Base-by-base conservation (phyloP, 2,797 vertebrate species). In the Pagetopsis macropterus region DNA sequence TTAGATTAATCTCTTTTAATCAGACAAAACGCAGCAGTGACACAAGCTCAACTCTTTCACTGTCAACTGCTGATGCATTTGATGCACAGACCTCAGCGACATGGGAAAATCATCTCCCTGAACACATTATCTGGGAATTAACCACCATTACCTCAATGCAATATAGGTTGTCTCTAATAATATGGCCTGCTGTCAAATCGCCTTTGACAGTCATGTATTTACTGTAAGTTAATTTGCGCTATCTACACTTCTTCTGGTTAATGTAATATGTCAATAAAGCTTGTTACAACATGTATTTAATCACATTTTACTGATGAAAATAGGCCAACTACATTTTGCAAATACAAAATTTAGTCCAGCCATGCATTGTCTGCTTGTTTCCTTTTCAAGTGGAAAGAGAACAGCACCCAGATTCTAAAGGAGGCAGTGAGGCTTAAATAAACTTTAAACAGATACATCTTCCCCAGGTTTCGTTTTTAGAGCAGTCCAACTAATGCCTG, bases 1-100 rank as follows among this genome's bases (percentile, higher is more conserved):
- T 92, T 88, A 83, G 82, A 90, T 79, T 72, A 81, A 91, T 88
- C 77, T 88, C 76, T 84, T 88, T 87, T 87, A 90, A 92, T 91
- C 79, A 91, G 74, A 85, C 81, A 72, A 87, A 88, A 54, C 16
- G n/a, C 55, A 67, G 72, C 59, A 64, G 69, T 69, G 73, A 73
- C 70, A 82, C 57, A 59, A 59, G 66, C 69, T 69, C 51, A 57
- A 65, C 61, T 82, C 44, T 73, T 75, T 78, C 43, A n/a, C 74
- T 50, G 67, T 82, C 74, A 73, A 61, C 46, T 65, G 63, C 60
- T 49, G 60, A 78, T 59, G 55, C 76, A 74, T 79, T 76, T 81
- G 61, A 83, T 78, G 55, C 23, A 10, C 55, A 59, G 67, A 67
- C 60, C 50, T 65, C 7, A 55, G 31, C 5, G 1, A 21, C 56